Evolutionary conservation across 2,888 invertebrate genomes (phyloP).

Genomic region (Siphlonurus alternatus): DNA sequence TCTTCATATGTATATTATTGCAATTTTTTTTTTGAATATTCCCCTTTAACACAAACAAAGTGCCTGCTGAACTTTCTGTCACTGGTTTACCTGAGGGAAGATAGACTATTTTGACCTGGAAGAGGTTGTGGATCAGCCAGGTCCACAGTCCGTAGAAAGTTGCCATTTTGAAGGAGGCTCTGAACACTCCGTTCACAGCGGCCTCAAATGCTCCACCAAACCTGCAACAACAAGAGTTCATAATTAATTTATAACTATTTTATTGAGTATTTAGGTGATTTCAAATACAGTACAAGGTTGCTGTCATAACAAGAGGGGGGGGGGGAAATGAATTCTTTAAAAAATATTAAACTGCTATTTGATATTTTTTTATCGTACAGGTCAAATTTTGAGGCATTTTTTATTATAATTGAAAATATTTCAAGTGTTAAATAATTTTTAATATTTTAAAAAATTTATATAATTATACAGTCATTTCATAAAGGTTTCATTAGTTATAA

Average conservation of each 20-base stretch:
- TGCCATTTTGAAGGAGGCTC: constrained; percentile 92
- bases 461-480: too few species aligned
- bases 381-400: too few species aligned
- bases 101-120: constrained; percentile 88
- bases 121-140: constrained; percentile 91
- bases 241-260: not conserved
- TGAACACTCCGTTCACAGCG: constrained; percentile 85
- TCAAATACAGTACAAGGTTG: not conserved
- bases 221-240: constrained; percentile 27
- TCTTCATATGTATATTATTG: too few species aligned
- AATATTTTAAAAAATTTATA: too few species aligned
- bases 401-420: too few species aligned
- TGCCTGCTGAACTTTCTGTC: too few species aligned
- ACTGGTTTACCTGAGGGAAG: constrained; percentile 81
- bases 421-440: too few species aligned
- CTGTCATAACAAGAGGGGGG: not conserved
- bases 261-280: not conserved
- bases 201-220: constrained; percentile 71
- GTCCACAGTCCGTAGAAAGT: constrained; percentile 96
- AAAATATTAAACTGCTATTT: not conserved
- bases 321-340: not conserved
- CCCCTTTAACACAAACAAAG: too few species aligned
- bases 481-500: too few species aligned
- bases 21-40: too few species aligned
- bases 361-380: too few species aligned